Evolutionary conservation across 2,797 vertebrate species (phyloP).

Genomic region (Bradypodion pumilum): DNA sequence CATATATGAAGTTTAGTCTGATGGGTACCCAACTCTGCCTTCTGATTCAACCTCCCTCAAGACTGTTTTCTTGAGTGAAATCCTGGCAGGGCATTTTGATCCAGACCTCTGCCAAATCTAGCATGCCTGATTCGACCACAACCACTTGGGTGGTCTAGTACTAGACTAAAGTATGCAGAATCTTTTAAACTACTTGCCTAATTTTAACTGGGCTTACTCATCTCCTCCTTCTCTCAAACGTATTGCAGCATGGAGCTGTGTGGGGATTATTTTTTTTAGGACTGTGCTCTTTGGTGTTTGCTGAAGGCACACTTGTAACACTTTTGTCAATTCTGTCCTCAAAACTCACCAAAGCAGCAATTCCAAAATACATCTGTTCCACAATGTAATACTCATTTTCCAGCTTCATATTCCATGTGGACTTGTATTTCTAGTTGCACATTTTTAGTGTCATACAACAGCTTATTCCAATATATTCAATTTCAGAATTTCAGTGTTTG

Average conservation of each 20-base stretch:
- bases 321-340: background rate
- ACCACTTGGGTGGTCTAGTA: slow-evolving; percentile 66
- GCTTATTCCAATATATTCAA: background rate
- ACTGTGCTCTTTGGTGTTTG: slow-evolving; percentile 46
- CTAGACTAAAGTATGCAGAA: slow-evolving; percentile 60
- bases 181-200: slow-evolving; percentile 65
- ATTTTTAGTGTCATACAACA: background rate
- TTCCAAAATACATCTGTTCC: background rate
- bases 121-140: slow-evolving; percentile 40
- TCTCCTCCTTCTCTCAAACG: slow-evolving; percentile 59
- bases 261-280: background rate
- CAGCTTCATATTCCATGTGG: background rate
- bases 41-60: slow-evolving; percentile 3
- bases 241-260: slow-evolving; percentile 1
- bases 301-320: slow-evolving; percentile 12
- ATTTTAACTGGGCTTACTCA: slow-evolving; percentile 69
- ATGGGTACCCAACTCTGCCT: slow-evolving; percentile 52
- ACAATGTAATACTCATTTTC: background rate
- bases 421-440: background rate
- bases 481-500: background rate
- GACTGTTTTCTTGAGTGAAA: background rate
- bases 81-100: slow-evolving; percentile 46
- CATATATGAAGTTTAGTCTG: slow-evolving; percentile 40
- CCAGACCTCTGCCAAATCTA: slow-evolving; percentile 47
- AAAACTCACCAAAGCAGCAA: background rate